Evolutionary conservation across 2,797 vertebrate species (phyloP).

Genomic region (Macroramphosus scolopax): DNA sequence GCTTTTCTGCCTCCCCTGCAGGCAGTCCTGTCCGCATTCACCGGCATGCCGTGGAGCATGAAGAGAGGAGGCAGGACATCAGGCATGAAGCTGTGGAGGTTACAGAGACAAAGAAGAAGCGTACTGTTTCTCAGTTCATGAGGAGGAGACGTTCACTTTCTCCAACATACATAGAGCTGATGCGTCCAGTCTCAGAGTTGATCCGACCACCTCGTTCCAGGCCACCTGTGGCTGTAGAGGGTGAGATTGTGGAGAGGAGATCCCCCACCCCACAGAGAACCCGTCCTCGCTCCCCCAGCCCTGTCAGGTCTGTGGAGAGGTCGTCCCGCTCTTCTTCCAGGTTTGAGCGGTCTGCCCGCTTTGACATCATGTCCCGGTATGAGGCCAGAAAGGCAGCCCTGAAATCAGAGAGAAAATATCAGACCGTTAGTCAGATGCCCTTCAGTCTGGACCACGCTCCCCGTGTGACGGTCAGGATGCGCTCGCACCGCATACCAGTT

Average conservation of each 20-base stretch:
- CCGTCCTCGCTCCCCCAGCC: constrained; percentile 95
- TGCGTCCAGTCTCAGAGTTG: constrained; percentile 96
- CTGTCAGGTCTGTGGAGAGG: constrained; percentile 87
- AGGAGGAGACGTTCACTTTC: constrained; percentile 93
- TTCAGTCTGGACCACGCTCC: constrained; percentile 95
- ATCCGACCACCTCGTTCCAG: constrained; percentile 78
- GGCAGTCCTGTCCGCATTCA: constrained; percentile 88
- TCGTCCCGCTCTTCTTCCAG: constrained; percentile 88
- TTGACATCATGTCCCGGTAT: constrained; percentile 98
- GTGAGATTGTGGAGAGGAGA: constrained; percentile 81
- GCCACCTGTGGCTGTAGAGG: constrained; percentile 73
- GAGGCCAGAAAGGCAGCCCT: constrained; percentile 96
- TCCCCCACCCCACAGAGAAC: constrained; percentile 98
- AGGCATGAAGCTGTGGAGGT: constrained; percentile 81
- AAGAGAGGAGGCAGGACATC: constrained; percentile 80
- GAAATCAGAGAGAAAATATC: constrained; percentile 94
- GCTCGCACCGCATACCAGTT: constrained; percentile 90
- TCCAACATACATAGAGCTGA: constrained; percentile 96
- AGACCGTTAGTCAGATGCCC: constrained; percentile 93
- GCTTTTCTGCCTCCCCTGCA: constrained; percentile 94
- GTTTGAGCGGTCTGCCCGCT: constrained; percentile 95
- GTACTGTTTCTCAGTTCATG: constrained; percentile 85
- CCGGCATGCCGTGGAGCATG: constrained; percentile 69
- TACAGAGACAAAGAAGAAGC: constrained; percentile 80
- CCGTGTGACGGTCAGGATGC: constrained; percentile 95